Conservation (phyloP, 1,140 invertebrate species). For the Pseudomyrmex gracilis region DNA sequence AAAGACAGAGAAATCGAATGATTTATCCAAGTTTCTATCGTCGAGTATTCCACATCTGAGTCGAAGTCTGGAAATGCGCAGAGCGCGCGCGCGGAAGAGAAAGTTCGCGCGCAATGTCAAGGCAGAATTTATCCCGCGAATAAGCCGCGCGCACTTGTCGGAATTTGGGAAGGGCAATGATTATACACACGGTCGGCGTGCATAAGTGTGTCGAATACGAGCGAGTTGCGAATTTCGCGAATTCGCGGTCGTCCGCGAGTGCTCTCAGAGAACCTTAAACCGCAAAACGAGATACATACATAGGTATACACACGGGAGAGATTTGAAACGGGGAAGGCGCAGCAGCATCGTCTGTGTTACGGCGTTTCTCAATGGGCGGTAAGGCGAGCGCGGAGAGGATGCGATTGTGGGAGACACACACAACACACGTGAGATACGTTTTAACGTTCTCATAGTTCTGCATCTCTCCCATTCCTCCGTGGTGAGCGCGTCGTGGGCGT, state of each 20-base stretch:
- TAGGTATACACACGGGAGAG: neutral
- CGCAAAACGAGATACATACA: constrained; percentile 37
- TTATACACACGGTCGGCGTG: neutral
- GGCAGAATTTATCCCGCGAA: constrained; percentile 20
- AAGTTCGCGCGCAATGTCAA: constrained; percentile 48
- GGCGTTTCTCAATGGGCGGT: constrained; percentile 72
- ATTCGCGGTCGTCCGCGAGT: constrained; percentile 21
- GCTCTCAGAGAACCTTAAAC: constrained; percentile 42
- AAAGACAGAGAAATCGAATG: neutral
- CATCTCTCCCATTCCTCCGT: constrained; percentile 1
- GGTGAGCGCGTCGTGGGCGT: constrained; percentile 51
- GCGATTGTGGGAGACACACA: constrained; percentile 62
- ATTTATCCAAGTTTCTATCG: neutral
- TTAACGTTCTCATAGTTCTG: constrained; percentile 68
- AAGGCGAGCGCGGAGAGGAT: constrained; percentile 52
- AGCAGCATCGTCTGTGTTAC: constrained; percentile 64
- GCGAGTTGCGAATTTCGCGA: constrained; percentile 24
- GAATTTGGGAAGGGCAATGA: constrained; percentile 51
- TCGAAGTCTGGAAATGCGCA: constrained; percentile 11
- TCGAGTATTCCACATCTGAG: neutral
- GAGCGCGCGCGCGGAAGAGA: neutral
- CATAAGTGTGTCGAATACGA: neutral
- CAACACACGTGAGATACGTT: constrained; percentile 69
- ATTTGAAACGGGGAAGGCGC: constrained; percentile 56
- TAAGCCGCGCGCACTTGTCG: neutral